Evolutionary conservation across 2,797 vertebrate genomes (phyloP).

Genomic region (Pelobates cultripes): DNA sequence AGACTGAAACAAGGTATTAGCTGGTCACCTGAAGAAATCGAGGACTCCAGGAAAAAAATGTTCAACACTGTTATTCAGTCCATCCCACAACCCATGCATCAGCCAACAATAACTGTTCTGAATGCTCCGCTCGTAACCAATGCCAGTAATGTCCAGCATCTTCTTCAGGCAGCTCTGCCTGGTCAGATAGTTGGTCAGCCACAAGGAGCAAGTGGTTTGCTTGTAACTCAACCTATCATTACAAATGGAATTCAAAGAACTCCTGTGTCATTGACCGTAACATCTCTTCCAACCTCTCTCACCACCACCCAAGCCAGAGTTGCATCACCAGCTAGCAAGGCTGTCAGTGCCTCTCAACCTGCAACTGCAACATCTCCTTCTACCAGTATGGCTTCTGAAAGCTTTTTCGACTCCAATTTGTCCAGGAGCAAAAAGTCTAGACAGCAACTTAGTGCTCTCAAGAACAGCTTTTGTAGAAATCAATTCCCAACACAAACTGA

Average conservation of each 20-base stretch:
- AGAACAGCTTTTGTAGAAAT: conserved; percentile 87
- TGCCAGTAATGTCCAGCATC: conserved; percentile 83
- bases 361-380: conserved; percentile 72
- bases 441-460: conserved; percentile 87
- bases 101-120: conserved; percentile 86
- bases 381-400: conserved; percentile 72
- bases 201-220: conserved; percentile 78
- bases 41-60: conserved; percentile 97
- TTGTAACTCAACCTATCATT: conserved; percentile 91
- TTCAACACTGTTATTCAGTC: conserved; percentile 98
- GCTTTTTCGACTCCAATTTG: conserved; percentile 81
- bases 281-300: conserved; percentile 80
- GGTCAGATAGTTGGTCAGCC: conserved; percentile 80
- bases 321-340: conserved; percentile 72
- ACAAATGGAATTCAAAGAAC: conserved; percentile 89
- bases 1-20: conserved; percentile 97
- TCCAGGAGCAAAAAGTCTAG: conserved; percentile 96
- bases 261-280: conserved; percentile 83
- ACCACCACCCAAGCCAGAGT: conserved; percentile 73
- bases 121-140: conserved; percentile 86
- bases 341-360: conserved; percentile 69
- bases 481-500: conserved; percentile 94
- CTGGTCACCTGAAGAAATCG: conserved; percentile 97
- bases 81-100: conserved; percentile 74
- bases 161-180: conserved; percentile 91